phyloP scores from a whole-genome alignment of 2,888 invertebrate species.

The Notodonta ziczac region DNA sequence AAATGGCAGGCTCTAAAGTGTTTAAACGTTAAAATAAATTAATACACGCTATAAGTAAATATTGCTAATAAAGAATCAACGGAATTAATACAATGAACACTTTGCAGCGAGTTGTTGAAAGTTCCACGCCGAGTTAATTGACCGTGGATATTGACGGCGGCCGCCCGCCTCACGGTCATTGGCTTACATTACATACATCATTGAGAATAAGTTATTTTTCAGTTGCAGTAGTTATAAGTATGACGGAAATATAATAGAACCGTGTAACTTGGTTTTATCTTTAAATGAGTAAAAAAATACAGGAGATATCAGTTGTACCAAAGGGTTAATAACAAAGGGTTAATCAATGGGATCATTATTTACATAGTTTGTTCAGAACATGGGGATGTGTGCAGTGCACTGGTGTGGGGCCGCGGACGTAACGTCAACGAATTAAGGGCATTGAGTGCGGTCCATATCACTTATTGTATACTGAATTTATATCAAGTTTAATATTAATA shows the following conservation, averaged over 20 bases:
- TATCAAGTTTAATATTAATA: no score
- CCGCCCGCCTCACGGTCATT: neutral
- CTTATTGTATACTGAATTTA: neutral
- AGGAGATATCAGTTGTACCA: no score
- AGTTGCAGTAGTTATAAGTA: neutral
- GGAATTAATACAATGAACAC: conserved; percentile 28
- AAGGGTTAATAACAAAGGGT: conserved; percentile 2
- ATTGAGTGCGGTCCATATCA: neutral
- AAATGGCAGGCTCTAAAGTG: no score
- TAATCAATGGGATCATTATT: neutral
- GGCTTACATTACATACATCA: neutral
- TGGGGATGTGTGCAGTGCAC: conserved; percentile 3
- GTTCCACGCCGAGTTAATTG: conserved; percentile 18
- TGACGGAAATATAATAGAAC: no score
- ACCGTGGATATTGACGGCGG: conserved; percentile 9
- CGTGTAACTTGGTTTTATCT: no score
- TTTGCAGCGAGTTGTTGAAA: conserved; percentile 16
- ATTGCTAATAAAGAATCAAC: conserved; percentile 15
- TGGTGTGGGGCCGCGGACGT: neutral
- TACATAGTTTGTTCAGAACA: neutral
- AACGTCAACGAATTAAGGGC: neutral
- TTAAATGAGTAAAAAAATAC: no score
- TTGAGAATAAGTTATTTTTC: neutral
- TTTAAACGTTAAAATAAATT: conserved; percentile 3
- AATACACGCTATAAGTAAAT: conserved; percentile 16